Percentiles rank a stretch among this genome's conserved stretches.
phyloP scores from a whole-genome alignment of 1,140 invertebrate genomes.

The Oscheius sp. region DNA sequence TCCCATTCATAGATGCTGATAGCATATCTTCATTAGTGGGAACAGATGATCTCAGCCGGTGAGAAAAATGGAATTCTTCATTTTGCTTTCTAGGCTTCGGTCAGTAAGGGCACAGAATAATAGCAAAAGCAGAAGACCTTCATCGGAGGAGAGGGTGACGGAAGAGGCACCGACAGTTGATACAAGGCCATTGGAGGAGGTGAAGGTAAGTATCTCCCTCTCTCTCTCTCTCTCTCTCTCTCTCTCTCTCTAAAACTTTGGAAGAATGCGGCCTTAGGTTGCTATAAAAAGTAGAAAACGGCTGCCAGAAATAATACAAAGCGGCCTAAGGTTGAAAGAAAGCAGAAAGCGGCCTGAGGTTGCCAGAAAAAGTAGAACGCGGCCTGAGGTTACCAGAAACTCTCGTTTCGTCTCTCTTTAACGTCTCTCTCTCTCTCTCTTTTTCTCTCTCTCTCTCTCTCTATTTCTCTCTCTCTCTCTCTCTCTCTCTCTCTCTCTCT shows the following conservation, averaged over 20 bases:
- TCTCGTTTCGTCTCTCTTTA: too few relatives aligned
- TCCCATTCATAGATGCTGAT: constrained; percentile 36
- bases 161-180: constrained; percentile 34
- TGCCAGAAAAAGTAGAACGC: too few relatives aligned
- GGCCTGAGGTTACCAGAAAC: too few relatives aligned
- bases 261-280: too few relatives aligned
- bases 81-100: neutral
- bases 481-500: neutral
- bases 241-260: neutral
- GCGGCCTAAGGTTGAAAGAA: too few relatives aligned
- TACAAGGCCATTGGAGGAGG: constrained; percentile 3
- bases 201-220: neutral
- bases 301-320: too few relatives aligned
- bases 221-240: neutral
- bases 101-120: constrained; percentile 60
- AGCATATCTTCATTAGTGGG: constrained; percentile 34
- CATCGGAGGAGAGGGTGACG: constrained; percentile 48
- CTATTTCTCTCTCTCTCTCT: neutral
- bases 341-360: too few relatives aligned
- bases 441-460: neutral
- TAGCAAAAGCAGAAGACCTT: constrained; percentile 61
- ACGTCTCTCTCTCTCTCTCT: neutral
- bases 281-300: too few relatives aligned
- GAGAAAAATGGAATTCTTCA: neutral
- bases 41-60: constrained; percentile 26